These are phyloP conservation scores for Anthopleura sola DNA, from an alignment of 64 coral and sea anemone genomes.

Conservation along the genomic window DNA sequence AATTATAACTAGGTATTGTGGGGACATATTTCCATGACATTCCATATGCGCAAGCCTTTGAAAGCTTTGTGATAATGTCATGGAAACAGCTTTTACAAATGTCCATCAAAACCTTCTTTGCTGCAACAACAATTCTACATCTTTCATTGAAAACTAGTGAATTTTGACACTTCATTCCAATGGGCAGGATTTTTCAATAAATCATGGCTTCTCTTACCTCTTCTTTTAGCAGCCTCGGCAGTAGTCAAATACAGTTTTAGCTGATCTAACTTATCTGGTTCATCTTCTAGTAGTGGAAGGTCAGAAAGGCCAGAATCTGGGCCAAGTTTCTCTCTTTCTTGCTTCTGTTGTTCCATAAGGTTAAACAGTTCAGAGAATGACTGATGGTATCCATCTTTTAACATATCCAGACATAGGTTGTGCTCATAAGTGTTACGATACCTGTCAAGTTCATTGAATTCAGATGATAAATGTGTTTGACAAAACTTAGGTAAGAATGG, in stretches of 20 bases:
- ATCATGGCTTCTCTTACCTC: constrained; percentile 46
- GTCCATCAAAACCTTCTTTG: background rate
- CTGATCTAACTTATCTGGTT: constrained; percentile 91
- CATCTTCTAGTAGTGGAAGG: constrained; percentile 70
- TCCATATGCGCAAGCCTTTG: too few relatives aligned
- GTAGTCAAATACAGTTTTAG: constrained; percentile 81
- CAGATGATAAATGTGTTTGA: too few relatives aligned
- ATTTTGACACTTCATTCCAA: too few relatives aligned
- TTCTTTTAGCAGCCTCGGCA: constrained; percentile 80
- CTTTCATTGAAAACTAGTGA: too few relatives aligned
- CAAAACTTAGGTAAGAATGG: too few relatives aligned
- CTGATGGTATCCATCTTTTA: constrained; percentile 97
- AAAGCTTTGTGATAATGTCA: too few relatives aligned
- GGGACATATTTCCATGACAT: too few relatives aligned
- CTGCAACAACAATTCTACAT: background rate
- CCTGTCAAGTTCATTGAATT: constrained; percentile 11
- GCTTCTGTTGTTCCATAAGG: constrained; percentile 78
- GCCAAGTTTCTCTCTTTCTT: constrained; percentile 60
- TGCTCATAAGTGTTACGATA: constrained; percentile 96
- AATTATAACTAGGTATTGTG: too few relatives aligned
- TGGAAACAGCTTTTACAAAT: background rate
- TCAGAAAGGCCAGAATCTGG: constrained; percentile 75
- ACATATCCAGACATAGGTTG: constrained; percentile 96
- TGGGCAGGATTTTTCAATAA: too few relatives aligned
- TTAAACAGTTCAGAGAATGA: constrained; percentile 95